Evolutionary conservation across 2,797 vertebrate genomes (phyloP).

Genomic region (Lemur catta): DNA sequence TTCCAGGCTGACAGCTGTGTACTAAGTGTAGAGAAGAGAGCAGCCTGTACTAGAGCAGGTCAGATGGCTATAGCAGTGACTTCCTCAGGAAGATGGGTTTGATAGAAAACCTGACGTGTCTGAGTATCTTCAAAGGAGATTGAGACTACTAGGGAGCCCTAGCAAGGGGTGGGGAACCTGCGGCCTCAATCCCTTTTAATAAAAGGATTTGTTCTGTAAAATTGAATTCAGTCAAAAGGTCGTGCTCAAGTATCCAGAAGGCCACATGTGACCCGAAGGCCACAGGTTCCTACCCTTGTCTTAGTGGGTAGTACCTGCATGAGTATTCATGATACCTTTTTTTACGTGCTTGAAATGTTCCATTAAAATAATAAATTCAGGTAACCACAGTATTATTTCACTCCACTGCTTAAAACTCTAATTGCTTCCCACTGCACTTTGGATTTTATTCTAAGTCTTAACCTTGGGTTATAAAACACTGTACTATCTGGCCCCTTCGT

Average conservation of each 20-base stretch:
- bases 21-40: neutral
- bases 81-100: neutral
- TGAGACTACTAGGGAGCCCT: neutral
- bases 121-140: neutral
- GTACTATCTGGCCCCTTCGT: neutral
- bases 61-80: neutral
- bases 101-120: neutral
- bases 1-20: neutral
- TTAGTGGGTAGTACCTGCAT: neutral
- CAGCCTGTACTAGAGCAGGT: neutral
- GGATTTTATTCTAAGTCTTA: neutral
- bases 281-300: neutral
- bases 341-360: conserved; percentile 12
- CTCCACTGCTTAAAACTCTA: neutral
- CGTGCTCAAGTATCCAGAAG: neutral
- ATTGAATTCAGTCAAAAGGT: neutral
- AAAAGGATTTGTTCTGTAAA: neutral
- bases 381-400: neutral
- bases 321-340: neutral
- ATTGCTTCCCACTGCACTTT: neutral
- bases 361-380: neutral
- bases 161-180: neutral
- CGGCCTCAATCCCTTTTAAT: neutral
- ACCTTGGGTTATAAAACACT: neutral
- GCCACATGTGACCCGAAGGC: no score